Base-by-base conservation (phyloP, 2,888 invertebrate genomes). In the Amphipyra tragopoginis region DNA sequence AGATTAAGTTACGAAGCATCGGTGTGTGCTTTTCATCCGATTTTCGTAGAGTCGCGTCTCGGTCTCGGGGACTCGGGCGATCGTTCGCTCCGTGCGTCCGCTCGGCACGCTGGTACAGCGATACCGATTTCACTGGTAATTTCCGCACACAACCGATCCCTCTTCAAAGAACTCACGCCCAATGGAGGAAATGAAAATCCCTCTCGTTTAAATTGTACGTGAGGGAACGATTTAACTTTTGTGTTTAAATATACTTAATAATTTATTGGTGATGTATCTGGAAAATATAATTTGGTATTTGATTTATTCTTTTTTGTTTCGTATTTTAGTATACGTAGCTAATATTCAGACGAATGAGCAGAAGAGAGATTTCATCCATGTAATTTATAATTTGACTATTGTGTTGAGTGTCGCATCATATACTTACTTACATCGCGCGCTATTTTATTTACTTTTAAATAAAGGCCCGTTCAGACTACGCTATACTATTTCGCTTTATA, bases 121-220 rank as follows among this genome's bases (percentile, higher is more conserved):
- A 84, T 86, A 87, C 87, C 78, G 88, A 89, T 88, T 87, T 85
- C 88, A 84, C 85, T 89, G 74, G 89, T 90, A 90, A 91, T 91
- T 90, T 92, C 91, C 91, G 90, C 85, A 83, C 70, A 55, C 58
- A 59, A 69, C 62, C 59, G 59, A 69, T 62, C 75, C 75, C 80
- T 81, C 83, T 82, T 83, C 86, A 87, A 87, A 87, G 85, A 84
- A 82, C 81, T 82, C 86, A 81, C 82, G 79, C 84, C 81, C 83
- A 82, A 79, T 77, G 70, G 78, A 88, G 87, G 89, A 89, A 91
- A 90, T 90, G 87, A 89, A 88, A 89, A 88, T 88, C 86, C 82
- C 84, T 87, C 86, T 86, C 88, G 85, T 88, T 91, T 89, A 89
- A 90, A 90, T 87, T 87, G 83, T 79, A 77, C 81, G 81, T 81